Evolutionary conservation across 2,888 invertebrate species (phyloP).

Genomic region (Gastrophysa polygoni): DNA sequence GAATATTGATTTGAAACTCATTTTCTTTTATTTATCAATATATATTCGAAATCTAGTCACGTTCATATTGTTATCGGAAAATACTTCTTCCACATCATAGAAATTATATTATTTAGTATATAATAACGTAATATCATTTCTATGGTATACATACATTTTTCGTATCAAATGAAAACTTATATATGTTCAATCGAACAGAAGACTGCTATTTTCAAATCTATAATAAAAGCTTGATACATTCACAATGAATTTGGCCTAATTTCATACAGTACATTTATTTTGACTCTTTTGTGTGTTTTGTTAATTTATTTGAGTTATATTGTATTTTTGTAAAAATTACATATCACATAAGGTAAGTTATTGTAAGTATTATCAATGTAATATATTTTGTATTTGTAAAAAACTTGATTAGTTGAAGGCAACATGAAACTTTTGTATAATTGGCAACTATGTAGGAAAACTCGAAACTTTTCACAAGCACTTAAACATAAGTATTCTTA

Average conservation of each 20-base stretch:
- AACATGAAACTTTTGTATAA: too few relatives aligned
- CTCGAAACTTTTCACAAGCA: too few relatives aligned
- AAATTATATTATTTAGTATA: conserved; percentile 13
- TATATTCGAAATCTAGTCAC: conserved; percentile 25
- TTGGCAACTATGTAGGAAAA: too few relatives aligned
- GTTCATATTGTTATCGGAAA: conserved; percentile 25
- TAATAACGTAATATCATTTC: too few relatives aligned
- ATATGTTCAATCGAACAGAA: too few relatives aligned
- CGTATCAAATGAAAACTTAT: too few relatives aligned
- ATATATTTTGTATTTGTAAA: conserved; percentile 16
- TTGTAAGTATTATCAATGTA: conserved; percentile 26
- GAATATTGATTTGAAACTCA: not conserved
- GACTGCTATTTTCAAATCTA: not conserved
- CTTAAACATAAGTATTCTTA: too few relatives aligned
- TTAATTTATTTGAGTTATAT: not conserved
- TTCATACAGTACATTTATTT: not conserved
- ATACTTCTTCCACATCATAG: conserved; percentile 29
- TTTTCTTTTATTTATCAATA: conserved; percentile 10
- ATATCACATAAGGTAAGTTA: conserved; percentile 31
- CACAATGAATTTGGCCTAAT: conserved; percentile 11
- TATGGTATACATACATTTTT: too few relatives aligned
- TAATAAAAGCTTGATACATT: not conserved
- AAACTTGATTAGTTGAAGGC: not conserved
- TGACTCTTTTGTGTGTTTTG: not conserved
- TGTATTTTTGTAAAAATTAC: conserved; percentile 35